Base-by-base conservation (phyloP, 2,113 vertebrate species). In the Sitta europaea region DNA sequence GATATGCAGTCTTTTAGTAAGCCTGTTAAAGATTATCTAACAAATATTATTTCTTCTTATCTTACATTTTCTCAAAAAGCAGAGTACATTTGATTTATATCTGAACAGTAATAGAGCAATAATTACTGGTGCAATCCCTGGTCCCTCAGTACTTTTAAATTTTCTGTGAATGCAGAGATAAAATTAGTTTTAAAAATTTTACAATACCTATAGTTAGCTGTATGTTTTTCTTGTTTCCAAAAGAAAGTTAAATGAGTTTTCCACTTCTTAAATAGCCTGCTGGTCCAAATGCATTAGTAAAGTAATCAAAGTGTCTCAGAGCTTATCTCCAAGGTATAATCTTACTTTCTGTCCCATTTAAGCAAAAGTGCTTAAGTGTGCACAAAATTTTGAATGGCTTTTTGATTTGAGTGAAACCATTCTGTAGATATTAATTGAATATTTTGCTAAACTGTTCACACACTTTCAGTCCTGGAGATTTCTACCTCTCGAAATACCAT, bases 71-170 rank as follows among this genome's bases (percentile, higher is more conserved):
- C 75, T 38, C 38, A 87, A 72, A 66, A 2, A 75, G 5, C 9
- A 53, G 23, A 58, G 6, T 21, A 74, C 36, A 75, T 8, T 5
- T 65, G 58, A 54, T 92, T 93, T 93, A 27, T 89, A 68, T 95
- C 86, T 85, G 25, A 96, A 94, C 21, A 77, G 55, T 95, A 96
- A 75, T 76, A 91, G 86, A 88, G 8, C 63, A 86, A 74, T 91
- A 94, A 45, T 96, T 77, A 67, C 29, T 53, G 47, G 29, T 68
- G 35, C 24, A 94, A 66, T 89, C 38, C 57, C 13, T 77, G 20
- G 29, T 73, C 57, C 90, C 14, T 96, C 48, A 66, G 90, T 93
- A 88, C 45, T 96, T 91, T 10, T 75, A 93, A 91, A 88, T 96
- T 89, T 94, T 96, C 31, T 89, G 42, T 81, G 61, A 95, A n/a